Evolutionary conservation across 2,888 invertebrate species (phyloP), one percentile per base, ranked within the genome.

Genomic region (Lydus trimaculatus): DNA sequence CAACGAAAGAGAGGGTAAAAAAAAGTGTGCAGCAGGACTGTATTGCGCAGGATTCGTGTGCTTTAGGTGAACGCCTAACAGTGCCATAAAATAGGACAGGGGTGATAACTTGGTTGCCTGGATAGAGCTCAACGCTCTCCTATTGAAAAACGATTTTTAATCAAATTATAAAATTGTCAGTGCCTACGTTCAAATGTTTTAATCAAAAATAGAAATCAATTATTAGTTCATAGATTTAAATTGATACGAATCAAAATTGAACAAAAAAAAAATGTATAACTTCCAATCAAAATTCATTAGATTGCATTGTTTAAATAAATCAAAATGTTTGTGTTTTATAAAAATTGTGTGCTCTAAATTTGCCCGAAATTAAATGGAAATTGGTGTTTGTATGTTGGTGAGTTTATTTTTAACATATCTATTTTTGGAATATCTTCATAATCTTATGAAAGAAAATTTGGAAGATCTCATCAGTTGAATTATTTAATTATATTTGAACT

Each of bases 41-140:
- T 39, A 71, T 39, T 76, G 77, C 77, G 77, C 77, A 77, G 72
- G 65, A 70, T 71, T 65, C 71, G 69, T 74, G 75, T 72, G 73
- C 73, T 71, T 72, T 71, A 71, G 76, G 77, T 76, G 76, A 77
- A 77, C 77, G 77, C 77, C 77, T 77, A 77, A 73, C 73, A 66
- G 73, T 75, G 71, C 68, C 74, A 74, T 75, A 73, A 78, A 76
- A 76, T 78, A 77, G 78, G 77, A 77, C 78, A 77, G 73, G 73
- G 76, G 74, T 71, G 76, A 73, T 74, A 74, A 72, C 76, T 73
- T 76, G 76, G 76, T 75, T 76, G 76, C 78, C 76, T 74, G 77
- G 75, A 65, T 69, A 71, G 71, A 71, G 71, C 68, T 70, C 60
- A 67, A 64, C 63, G 69, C 72, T 69, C 68, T 67, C 52, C 25